Percentiles rank a stretch among this genome's conserved stretches.
These are phyloP conservation scores for Euzophera pinguis DNA, from an alignment of 2,888 invertebrate species.

Conservation along the genomic window DNA sequence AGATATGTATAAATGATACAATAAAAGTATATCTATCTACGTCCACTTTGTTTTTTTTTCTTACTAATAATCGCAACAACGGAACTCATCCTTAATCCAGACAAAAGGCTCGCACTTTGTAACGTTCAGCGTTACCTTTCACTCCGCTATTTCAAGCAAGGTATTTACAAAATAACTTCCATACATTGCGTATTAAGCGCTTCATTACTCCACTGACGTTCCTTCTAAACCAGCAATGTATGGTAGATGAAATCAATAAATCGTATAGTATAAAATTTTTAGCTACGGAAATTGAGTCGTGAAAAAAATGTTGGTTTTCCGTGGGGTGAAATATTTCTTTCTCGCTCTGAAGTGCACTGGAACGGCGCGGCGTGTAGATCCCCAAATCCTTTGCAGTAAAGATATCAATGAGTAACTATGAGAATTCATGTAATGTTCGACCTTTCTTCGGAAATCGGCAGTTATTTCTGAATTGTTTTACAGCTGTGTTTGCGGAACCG, in stretches of 20 bases:
- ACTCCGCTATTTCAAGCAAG: slow-evolving; percentile 38
- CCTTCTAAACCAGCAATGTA: slow-evolving; percentile 33
- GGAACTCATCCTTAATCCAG: slow-evolving; percentile 53
- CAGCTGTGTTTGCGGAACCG: neutral
- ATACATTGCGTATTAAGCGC: slow-evolving; percentile 37
- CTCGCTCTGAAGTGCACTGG: slow-evolving; percentile 58
- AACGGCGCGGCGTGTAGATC: slow-evolving; percentile 45
- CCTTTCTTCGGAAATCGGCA: slow-evolving; percentile 13
- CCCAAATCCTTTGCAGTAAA: slow-evolving; percentile 26
- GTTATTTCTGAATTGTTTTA: slow-evolving; percentile 2
- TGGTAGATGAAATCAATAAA: neutral
- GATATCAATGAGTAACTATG: slow-evolving; percentile 30
- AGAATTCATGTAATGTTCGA: slow-evolving; percentile 23
- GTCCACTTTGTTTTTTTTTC: too few species aligned
- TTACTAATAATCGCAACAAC: slow-evolving; percentile 23
- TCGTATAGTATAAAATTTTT: slow-evolving; percentile 43
- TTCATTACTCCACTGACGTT: neutral
- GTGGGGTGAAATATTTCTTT: slow-evolving; percentile 47
- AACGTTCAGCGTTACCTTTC: slow-evolving; percentile 69
- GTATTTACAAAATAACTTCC: slow-evolving; percentile 21
- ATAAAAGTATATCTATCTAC: too few species aligned
- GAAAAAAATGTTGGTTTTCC: slow-evolving; percentile 65
- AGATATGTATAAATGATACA: too few species aligned
- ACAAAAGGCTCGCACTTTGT: slow-evolving; percentile 79
- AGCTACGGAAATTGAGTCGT: slow-evolving; percentile 40